phyloP scores from a whole-genome alignment of 2,113 vertebrate species.

The Macrotus californicus region DNA sequence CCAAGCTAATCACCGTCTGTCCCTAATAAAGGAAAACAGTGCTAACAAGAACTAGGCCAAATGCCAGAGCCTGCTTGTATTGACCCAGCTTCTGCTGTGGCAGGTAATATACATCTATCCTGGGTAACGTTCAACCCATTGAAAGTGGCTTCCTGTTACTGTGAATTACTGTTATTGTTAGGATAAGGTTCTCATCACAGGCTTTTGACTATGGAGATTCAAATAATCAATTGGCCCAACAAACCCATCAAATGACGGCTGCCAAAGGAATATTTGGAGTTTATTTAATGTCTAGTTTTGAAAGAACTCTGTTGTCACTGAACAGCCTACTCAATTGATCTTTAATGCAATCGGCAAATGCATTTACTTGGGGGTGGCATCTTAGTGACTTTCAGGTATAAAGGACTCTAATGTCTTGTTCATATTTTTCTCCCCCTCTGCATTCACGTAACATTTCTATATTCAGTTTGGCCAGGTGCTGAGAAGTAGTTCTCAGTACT shows the following conservation, averaged over 20 bases:
- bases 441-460: neutral
- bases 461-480: neutral
- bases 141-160: slow-evolving; percentile 44
- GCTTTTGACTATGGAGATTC: slow-evolving; percentile 13
- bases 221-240: neutral
- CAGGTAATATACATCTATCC: slow-evolving; percentile 47
- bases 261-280: neutral
- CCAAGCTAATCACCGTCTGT: neutral
- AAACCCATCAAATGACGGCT: neutral
- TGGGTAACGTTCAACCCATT: neutral
- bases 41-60: neutral
- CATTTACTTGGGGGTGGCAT: neutral
- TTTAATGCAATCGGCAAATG: neutral
- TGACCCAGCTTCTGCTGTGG: slow-evolving; percentile 28
- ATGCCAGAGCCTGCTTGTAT: slow-evolving; percentile 1
- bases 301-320: slow-evolving; percentile 4
- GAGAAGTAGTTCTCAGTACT: neutral
- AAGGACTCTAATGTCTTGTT: neutral
- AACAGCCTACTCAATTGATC: neutral
- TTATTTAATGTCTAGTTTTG: neutral
- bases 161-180: slow-evolving; percentile 35
- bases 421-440: neutral
- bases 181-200: neutral
- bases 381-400: neutral
- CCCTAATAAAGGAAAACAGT: slow-evolving; percentile 53